These are phyloP conservation scores for Paedocypris sp. DNA, from an alignment of 2,113 vertebrate genomes.

Conservation along the genomic window DNA sequence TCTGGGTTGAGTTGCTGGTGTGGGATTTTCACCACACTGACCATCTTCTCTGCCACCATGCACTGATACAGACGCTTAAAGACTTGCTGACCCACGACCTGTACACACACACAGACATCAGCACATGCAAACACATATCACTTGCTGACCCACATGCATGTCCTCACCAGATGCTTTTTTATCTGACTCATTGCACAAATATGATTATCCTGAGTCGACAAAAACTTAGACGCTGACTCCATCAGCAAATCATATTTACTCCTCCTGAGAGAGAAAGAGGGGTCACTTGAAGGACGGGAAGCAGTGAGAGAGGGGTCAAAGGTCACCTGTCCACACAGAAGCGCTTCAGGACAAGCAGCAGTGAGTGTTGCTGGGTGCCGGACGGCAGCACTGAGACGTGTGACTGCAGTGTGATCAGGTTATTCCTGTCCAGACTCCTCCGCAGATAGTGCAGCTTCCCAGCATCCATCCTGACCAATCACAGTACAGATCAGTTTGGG, in stretches of 20 bases:
- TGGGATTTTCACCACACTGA: constrained; percentile 63
- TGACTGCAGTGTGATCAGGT: constrained; percentile 82
- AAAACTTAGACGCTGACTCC: constrained; percentile 71
- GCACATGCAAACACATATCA: background rate
- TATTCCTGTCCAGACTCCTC: constrained; percentile 70
- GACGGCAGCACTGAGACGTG: constrained; percentile 64
- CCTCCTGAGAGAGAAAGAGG: constrained; percentile 58
- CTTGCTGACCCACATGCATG: too few relatives aligned
- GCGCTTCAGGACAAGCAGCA: constrained; percentile 81
- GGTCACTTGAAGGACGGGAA: too few relatives aligned
- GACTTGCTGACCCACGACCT: constrained; percentile 70
- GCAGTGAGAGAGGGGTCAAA: too few relatives aligned
- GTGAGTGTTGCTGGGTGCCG: constrained; percentile 78
- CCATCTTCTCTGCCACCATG: constrained; percentile 73
- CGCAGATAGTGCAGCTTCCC: constrained; percentile 90
- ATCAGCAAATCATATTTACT: constrained; percentile 87
- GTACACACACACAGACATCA: background rate
- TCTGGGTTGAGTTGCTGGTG: constrained; percentile 72
- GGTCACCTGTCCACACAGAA: constrained; percentile 83
- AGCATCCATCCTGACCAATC: constrained; percentile 71
- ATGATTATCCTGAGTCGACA: constrained; percentile 61
- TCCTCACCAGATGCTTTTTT: constrained; percentile 74
- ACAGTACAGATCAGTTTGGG: background rate
- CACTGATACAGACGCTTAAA: constrained; percentile 78
- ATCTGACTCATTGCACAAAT: constrained; percentile 62